Evolutionary conservation across 2,113 vertebrate species (phyloP).

Genomic region (Dipodomys ordii): DNA sequence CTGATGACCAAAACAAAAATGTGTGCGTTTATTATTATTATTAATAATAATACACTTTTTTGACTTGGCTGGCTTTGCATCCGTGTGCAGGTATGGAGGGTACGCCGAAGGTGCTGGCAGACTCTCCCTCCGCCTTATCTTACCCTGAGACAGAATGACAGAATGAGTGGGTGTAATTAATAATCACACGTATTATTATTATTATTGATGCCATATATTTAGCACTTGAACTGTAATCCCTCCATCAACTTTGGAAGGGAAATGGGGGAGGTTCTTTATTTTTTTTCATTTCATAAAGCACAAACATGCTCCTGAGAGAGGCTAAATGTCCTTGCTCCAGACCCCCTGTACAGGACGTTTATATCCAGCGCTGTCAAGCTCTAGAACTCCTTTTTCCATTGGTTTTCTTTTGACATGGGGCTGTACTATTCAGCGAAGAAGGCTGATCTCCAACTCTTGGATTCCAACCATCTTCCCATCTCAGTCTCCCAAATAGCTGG

Average conservation of each 20-base stretch:
- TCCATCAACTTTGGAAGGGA: neutral
- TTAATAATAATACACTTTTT: no score
- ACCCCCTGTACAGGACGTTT: neutral
- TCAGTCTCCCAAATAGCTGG: neutral
- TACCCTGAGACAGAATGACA: neutral
- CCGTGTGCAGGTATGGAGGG: no score
- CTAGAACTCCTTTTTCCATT: neutral
- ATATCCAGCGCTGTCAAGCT: neutral
- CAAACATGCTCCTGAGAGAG: neutral
- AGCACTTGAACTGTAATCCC: neutral
- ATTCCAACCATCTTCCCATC: neutral
- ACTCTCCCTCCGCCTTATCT: neutral
- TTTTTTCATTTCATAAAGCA: constrained; percentile 21
- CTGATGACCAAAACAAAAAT: neutral
- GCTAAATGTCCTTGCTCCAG: neutral
- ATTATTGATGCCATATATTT: neutral
- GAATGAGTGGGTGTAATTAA: neutral
- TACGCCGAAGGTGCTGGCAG: neutral
- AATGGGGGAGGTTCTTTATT: neutral
- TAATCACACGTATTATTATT: neutral
- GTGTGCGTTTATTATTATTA: neutral
- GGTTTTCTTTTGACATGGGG: neutral
- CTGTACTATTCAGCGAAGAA: neutral
- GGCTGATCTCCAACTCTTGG: neutral
- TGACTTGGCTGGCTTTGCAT: neutral